A percentile compares a stretch with the other conserved stretches of the same genome.
phyloP scores from a whole-genome alignment of 2,888 invertebrate species.

The Phanerotoma sp. region DNA sequence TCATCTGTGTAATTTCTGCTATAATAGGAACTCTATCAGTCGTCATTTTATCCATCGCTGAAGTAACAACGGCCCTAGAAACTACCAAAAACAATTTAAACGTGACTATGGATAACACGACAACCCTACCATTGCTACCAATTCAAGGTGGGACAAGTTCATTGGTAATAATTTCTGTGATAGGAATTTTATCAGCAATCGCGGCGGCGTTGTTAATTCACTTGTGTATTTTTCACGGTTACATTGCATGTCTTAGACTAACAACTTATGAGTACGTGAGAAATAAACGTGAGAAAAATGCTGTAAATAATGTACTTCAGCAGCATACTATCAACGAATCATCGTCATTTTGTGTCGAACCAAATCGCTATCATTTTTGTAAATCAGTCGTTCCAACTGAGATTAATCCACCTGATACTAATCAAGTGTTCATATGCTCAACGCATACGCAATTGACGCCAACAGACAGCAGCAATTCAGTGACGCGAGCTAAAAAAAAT shows the following conservation, averaged over 20 bases:
- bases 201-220: constrained; percentile 78
- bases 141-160: constrained; percentile 56
- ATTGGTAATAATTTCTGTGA: constrained; percentile 53
- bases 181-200: constrained; percentile 72
- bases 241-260: constrained; percentile 79
- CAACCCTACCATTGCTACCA: constrained; percentile 40
- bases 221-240: constrained; percentile 84
- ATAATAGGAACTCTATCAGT: constrained; percentile 72
- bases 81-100: constrained; percentile 11
- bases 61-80: constrained; percentile 59
- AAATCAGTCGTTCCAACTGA: constrained; percentile 31
- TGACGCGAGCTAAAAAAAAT: constrained; percentile 37
- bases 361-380: constrained; percentile 41
- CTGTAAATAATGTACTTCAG: constrained; percentile 22
- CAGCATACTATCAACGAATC: constrained; percentile 9
- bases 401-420: constrained; percentile 6
- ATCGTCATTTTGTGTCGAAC: background rate
- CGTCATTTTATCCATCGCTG: constrained; percentile 69
- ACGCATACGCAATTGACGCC: constrained; percentile 34
- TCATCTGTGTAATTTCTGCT: constrained; percentile 78
- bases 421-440: constrained; percentile 44
- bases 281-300: constrained; percentile 43
- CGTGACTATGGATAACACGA: constrained; percentile 45
- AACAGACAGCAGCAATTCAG: constrained; percentile 1
- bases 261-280: constrained; percentile 90